Conservation (phyloP, 2,113 vertebrate genomes). For the Nerophis lumbriciformis region DNA sequence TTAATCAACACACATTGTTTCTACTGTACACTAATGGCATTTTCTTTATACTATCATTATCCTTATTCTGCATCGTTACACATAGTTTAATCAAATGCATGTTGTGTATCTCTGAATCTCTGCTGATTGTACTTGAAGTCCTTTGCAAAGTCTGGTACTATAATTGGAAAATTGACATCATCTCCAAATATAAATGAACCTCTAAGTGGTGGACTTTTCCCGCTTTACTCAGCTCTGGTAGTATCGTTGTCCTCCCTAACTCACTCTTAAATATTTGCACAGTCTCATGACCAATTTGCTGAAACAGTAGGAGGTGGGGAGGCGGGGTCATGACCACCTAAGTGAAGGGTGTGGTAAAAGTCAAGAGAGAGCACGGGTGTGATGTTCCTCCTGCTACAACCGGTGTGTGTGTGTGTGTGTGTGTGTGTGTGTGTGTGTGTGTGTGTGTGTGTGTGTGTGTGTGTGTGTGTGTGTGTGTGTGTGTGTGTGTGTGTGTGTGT, state of each 20-base stretch:
- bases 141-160: too few species aligned
- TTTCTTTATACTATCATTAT: too few species aligned
- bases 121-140: too few species aligned
- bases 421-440: slow-evolving; percentile 1
- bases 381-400: slow-evolving; percentile 26
- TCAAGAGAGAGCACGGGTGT: slow-evolving; percentile 32
- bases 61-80: too few species aligned
- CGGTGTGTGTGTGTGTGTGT: background rate
- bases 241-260: background rate
- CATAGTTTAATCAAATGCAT: too few species aligned
- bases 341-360: slow-evolving; percentile 21
- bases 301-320: background rate
- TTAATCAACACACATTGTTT: too few species aligned
- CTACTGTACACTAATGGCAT: too few species aligned
- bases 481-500: slow-evolving; percentile 10
- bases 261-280: slow-evolving; percentile 23
- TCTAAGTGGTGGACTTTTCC: slow-evolving; percentile 16
- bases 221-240: background rate
- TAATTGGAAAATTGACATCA: slow-evolving; percentile 30
- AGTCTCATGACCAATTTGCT: slow-evolving; percentile 43
- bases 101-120: background rate
- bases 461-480: slow-evolving; percentile 12
- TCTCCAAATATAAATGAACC: slow-evolving; percentile 24
- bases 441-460: background rate
- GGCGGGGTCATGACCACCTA: slow-evolving; percentile 23